A percentile compares a stretch with the other conserved stretches of the same genome.
phyloP scores from a whole-genome alignment of 2,888 invertebrate genomes.

The Fragum sueziense region DNA sequence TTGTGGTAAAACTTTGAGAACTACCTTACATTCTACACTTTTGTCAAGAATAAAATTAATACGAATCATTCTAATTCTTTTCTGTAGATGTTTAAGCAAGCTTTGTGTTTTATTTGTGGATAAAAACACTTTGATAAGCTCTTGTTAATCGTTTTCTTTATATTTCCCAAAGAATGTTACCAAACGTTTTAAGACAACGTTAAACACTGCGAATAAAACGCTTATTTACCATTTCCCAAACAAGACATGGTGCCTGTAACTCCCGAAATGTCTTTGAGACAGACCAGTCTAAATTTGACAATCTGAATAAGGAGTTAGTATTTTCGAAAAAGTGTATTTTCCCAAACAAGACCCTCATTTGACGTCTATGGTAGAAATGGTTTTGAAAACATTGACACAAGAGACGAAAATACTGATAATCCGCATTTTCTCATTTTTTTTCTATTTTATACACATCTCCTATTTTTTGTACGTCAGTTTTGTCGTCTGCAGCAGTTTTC shows the following conservation, averaged over 20 bases:
- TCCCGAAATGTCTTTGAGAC: background rate
- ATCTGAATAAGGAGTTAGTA: background rate
- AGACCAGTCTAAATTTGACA: background rate
- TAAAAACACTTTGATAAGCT: too few relatives aligned
- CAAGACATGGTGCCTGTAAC: background rate
- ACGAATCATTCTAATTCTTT: too few relatives aligned
- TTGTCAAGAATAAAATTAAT: too few relatives aligned
- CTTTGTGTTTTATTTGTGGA: too few relatives aligned
- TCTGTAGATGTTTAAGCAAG: too few relatives aligned
- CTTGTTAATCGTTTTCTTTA: too few relatives aligned
- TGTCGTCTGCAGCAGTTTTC: background rate
- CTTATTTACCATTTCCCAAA: background rate
- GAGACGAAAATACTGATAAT: background rate
- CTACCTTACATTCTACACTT: too few relatives aligned
- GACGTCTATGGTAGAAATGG: background rate
- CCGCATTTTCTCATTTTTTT: background rate
- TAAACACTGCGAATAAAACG: too few relatives aligned
- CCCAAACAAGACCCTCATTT: background rate
- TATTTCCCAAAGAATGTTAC: too few relatives aligned
- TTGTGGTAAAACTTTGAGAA: too few relatives aligned
- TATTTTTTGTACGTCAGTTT: background rate
- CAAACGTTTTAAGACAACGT: too few relatives aligned
- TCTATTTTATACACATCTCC: background rate
- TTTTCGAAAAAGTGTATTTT: background rate
- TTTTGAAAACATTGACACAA: background rate